phyloP scores from a whole-genome alignment of 2,888 invertebrate genomes.

The Coelopa pilipes region DNA sequence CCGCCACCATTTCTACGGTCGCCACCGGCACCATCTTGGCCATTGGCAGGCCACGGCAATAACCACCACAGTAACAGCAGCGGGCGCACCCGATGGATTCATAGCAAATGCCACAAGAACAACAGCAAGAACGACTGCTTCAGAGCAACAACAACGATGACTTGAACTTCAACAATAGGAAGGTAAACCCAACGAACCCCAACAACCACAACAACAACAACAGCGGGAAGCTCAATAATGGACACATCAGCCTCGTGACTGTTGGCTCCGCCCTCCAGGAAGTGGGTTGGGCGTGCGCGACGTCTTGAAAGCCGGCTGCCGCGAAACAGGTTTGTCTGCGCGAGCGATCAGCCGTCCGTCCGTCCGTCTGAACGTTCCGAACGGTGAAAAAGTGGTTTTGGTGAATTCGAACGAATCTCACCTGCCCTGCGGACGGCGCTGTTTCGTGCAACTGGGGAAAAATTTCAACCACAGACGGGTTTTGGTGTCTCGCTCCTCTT shows the following conservation, averaged over 20 bases:
- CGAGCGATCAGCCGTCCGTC: too few relatives aligned
- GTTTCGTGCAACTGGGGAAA: neutral
- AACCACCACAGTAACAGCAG: neutral
- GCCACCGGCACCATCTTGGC: conserved; percentile 35
- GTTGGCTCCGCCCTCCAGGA: neutral
- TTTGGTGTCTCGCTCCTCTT: neutral
- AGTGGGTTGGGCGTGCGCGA: neutral
- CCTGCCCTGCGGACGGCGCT: too few relatives aligned
- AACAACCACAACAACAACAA: too few relatives aligned
- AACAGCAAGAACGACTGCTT: too few relatives aligned
- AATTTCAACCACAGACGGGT: neutral
- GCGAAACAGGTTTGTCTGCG: conserved; percentile 9
- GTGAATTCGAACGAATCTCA: conserved; percentile 17
- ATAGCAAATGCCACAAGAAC: too few relatives aligned
- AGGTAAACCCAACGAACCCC: too few relatives aligned
- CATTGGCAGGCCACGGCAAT: neutral
- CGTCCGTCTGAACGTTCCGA: neutral
- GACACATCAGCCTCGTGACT: neutral
- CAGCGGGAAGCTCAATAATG: neutral
- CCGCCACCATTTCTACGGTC: conserved; percentile 30
- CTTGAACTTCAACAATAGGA: too few relatives aligned
- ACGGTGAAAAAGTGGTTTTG: conserved; percentile 24
- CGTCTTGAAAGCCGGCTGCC: conserved; percentile 5
- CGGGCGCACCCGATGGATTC: neutral
- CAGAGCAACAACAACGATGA: too few relatives aligned